phyloP scores from a whole-genome alignment of 2,888 invertebrate genomes.

The Cephus spinipes region DNA sequence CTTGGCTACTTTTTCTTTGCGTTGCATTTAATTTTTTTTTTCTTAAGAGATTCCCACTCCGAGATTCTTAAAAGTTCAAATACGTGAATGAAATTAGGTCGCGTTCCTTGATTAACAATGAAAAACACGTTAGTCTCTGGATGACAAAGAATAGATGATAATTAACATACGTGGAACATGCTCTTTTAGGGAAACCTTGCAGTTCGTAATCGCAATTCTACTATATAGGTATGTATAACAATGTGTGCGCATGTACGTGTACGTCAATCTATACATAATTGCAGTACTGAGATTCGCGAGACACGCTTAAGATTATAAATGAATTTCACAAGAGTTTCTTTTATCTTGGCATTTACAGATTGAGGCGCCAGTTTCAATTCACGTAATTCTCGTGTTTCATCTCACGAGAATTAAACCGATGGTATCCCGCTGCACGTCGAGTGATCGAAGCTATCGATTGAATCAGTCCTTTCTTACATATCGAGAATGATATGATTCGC shows the following conservation, averaged over 20 bases:
- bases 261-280: conserved; percentile 51
- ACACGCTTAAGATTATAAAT: neutral
- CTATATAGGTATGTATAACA: conserved; percentile 26
- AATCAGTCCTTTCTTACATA: neutral
- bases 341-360: neutral
- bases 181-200: conserved; percentile 18
- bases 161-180: conserved; percentile 16
- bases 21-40: neutral
- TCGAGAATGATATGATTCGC: neutral
- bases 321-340: neutral
- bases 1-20: neutral
- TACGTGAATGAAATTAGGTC: neutral
- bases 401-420: neutral
- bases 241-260: conserved; percentile 44
- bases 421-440: neutral
- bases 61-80: neutral
- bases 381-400: neutral
- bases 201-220: conserved; percentile 15
- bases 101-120: neutral
- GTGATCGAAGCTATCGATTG: neutral
- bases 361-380: neutral
- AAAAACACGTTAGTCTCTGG: neutral
- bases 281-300: neutral
- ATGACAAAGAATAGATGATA: neutral
- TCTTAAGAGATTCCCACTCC: neutral